Conservation (phyloP, 2,888 invertebrate species). For the Stenotaenia linearis region DNA sequence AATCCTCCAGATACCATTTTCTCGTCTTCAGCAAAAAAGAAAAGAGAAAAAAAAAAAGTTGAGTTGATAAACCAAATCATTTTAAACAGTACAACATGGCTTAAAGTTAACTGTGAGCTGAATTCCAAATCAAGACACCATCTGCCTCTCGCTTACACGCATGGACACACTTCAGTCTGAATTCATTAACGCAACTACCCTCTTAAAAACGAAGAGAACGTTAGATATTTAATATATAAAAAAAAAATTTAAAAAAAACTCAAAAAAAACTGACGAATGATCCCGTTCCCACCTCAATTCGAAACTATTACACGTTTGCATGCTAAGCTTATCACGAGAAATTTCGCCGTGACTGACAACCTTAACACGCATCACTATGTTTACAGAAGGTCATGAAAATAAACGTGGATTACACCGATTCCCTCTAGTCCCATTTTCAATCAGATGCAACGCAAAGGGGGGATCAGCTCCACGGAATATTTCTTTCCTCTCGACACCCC, state of each 20-base stretch:
- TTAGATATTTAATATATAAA: neutral
- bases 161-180: neutral
- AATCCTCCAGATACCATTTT: too few species aligned
- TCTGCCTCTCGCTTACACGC: conserved; percentile 5
- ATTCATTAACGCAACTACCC: neutral
- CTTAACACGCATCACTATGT: neutral
- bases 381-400: neutral
- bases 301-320: neutral
- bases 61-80: neutral
- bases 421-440: neutral
- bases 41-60: neutral
- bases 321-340: neutral
- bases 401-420: neutral
- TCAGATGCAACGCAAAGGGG: neutral
- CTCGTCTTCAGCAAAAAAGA: too few species aligned
- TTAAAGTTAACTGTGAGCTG: neutral
- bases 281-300: neutral
- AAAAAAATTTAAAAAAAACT: neutral
- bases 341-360: neutral
- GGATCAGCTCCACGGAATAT: neutral
- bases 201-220: neutral
- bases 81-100: neutral
- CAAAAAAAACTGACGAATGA: neutral
- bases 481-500: neutral
- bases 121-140: conserved; percentile 4